phyloP scores from a whole-genome alignment of 2,113 vertebrate species.

The Ellobius talpinus region DNA sequence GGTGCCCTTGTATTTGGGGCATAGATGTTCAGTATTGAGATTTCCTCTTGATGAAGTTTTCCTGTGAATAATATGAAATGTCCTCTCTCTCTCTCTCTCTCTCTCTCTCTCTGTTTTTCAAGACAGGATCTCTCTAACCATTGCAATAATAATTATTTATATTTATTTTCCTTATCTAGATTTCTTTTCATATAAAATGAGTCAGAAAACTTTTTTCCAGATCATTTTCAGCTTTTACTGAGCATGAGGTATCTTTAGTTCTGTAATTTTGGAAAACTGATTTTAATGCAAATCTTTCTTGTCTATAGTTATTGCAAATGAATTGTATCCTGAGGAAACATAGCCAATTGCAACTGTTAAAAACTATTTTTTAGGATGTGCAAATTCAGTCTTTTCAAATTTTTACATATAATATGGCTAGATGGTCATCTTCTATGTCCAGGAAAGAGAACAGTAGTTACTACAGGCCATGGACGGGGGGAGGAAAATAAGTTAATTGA shows the following conservation, averaged over 20 bases:
- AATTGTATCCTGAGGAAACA: not conserved
- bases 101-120: too few species aligned
- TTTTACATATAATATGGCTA: not conserved
- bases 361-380: not conserved
- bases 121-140: not conserved
- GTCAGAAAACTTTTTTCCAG: too few species aligned
- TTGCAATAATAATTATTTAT: too few species aligned
- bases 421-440: not conserved
- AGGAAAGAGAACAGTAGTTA: not conserved
- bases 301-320: not conserved
- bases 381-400: not conserved
- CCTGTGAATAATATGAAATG: too few species aligned
- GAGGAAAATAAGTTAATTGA: not conserved
- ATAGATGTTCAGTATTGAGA: too few species aligned
- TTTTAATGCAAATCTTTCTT: not conserved
- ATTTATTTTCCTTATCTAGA: too few species aligned
- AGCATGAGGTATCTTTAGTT: too few species aligned
- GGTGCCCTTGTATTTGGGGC: too few species aligned
- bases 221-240: not conserved
- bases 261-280: too few species aligned
- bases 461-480: not conserved
- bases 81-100: too few species aligned
- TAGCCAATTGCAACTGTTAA: not conserved
- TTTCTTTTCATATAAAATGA: too few species aligned
- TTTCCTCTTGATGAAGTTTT: too few species aligned